Percentiles rank a stretch among this genome's conserved stretches.
Evolutionary conservation across 1,140 invertebrate genomes (phyloP).

Genomic region (Diabrotica virgifera): DNA sequence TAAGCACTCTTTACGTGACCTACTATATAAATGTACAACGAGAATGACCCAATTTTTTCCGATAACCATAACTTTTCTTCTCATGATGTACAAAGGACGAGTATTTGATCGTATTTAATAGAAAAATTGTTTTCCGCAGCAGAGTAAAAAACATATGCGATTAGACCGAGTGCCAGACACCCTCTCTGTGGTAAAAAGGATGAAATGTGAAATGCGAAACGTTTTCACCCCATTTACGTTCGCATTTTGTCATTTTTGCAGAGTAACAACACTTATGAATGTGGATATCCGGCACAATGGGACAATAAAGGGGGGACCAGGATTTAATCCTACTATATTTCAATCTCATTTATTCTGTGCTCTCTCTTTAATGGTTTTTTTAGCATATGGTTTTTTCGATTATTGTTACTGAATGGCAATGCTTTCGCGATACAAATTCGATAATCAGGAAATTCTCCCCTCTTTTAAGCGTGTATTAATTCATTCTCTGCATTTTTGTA

Average conservation of each 20-base stretch:
- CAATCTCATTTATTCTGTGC: constrained; percentile 17
- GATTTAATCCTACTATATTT: constrained; percentile 27
- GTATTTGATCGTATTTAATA: background rate
- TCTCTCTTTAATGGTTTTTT: constrained; percentile 14
- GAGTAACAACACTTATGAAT: constrained; percentile 25
- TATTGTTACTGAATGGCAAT: background rate
- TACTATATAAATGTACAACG: no score
- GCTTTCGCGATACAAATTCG: no score
- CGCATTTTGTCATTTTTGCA: constrained; percentile 30
- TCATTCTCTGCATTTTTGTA: no score
- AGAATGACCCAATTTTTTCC: no score
- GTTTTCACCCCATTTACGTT: constrained; percentile 23
- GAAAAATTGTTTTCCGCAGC: background rate
- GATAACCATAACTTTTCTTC: no score
- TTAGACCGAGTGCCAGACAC: constrained; percentile 7
- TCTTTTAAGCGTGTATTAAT: no score
- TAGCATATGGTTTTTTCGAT: background rate
- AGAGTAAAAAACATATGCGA: constrained; percentile 17
- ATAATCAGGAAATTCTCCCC: no score
- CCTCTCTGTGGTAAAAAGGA: constrained; percentile 15
- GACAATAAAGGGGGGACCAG: constrained; percentile 27
- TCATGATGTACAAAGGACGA: no score
- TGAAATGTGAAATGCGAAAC: constrained; percentile 16
- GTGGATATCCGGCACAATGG: constrained; percentile 17
- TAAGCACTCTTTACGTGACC: no score